Base-by-base conservation (phyloP, 92 coral and sea anemone genomes). In the Epizoanthus ramosus region DNA sequence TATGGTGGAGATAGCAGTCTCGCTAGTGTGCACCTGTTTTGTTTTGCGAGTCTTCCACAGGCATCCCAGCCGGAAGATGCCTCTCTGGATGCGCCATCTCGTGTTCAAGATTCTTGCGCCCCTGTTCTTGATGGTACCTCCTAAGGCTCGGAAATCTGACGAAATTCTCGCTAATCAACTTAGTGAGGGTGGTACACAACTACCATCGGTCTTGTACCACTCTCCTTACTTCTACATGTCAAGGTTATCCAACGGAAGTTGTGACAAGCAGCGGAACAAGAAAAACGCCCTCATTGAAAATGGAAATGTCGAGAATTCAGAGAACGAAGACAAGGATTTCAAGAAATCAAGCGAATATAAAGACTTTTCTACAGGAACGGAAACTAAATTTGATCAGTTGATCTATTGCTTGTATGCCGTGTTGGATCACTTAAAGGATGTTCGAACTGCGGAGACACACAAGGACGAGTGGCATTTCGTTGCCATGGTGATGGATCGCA, bases 381-480 rank as follows among this genome's bases (percentile, higher is more conserved):
- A 85, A 33, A 90, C 85, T 23, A 98, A 97, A 50, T 60, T 97
- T 17, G 99, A 97, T 39, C 92, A 92, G 74, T 76, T 97, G 56
- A 80, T 86, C n/a, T 85, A 71, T 57, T 94, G 92, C 45, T 89
- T 89, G 83, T 93, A 94, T 45, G 82, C 92, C 39, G 90, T 97
- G 9, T 85, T 94, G 43, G 97, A 95, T 67, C 95, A 97, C 85
- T 74, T 97, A 77, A 95, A 97, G 65, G 95, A 94, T 60, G 83
- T 71, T 43, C 93, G 95, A 82, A 89, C 88, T 15, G 84, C 95
- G 0, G 99, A 97, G 37, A 90, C 73, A 13, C 91, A 86, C 60
- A 88, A 91, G 50, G 97, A 90, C 23, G 98, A 97, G 52, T 97
- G 99, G 99, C 95, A 95, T 59, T 95, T 86, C 72, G 97, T 98